Evolutionary conservation across 2,888 invertebrate species (phyloP), one percentile per base, ranked within the genome.

Genomic region (Drosophila kokeensis): DNA sequence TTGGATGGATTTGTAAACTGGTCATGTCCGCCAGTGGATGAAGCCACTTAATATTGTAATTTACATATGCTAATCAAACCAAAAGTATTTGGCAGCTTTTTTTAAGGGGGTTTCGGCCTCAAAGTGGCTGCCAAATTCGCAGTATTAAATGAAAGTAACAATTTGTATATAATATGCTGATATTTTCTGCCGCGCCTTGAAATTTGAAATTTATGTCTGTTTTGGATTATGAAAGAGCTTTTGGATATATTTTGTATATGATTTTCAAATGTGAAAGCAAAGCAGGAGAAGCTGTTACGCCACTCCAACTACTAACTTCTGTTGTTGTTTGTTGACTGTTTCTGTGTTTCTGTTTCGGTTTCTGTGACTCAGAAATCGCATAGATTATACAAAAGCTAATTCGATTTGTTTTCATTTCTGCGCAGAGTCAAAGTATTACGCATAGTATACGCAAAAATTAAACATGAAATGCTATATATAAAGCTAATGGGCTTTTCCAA

Each of bases 51-150:
- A 38, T 27, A 15, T 6, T 21, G 21, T 42, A 42, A 57, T 57
- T 57, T 30, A 30, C 30, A 57, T 57, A 57, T 57, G 57, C 57
- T 42, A 57, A 57, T 57, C 42, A 30, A 21, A 42, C 29, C 29
- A 29, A 29, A 30, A 57, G 27, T 24, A 38, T 38, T 55, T 55
- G 55, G 38, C 52, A 32, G 52, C 27, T 2, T 8, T 2, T 2
- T n/a, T 29, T n/a, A 55, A 40, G 15, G 10, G 29, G 55, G 21
- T 40, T 30, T 15, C 45, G 24, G 24, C 21, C 24, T 15, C 15
- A 24, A 24, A 45, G 45, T 15, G 15, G n/a, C 38, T n/a, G 27
- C 21, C 30, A 57, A 57, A 42, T 57, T 42, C 30, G 57, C 57
- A 57, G 40, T 30, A 15, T 24, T 21, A 30, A 57, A 57, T 57